Evolutionary conservation across 2,888 invertebrate species (phyloP).

Genomic region (Gryllus longicercus): DNA sequence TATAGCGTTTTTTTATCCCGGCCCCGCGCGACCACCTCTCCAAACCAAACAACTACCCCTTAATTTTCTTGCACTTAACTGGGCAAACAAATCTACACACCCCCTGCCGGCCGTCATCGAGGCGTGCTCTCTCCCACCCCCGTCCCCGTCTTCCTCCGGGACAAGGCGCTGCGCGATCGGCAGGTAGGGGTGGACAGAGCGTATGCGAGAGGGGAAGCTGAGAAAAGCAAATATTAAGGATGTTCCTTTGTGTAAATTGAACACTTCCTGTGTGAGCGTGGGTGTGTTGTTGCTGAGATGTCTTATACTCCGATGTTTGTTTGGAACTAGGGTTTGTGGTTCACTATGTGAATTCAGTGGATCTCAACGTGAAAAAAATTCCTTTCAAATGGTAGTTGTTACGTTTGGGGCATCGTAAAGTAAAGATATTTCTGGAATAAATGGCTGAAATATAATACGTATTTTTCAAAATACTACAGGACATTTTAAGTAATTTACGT

Average conservation of each 20-base stretch:
- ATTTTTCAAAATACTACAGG: no score
- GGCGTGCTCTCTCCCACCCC: background rate
- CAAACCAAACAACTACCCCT: constrained; percentile 1
- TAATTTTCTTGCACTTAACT: constrained; percentile 11
- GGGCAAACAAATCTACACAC: background rate
- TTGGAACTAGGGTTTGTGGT: no score
- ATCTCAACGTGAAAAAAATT: no score
- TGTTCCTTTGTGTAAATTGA: background rate
- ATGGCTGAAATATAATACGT: no score
- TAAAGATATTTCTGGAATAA: no score
- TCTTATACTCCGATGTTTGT: no score
- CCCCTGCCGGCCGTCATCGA: background rate
- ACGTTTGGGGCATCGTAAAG: no score
- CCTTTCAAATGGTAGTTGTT: no score
- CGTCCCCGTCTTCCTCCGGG: background rate
- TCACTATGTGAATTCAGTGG: no score
- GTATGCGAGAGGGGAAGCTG: background rate
- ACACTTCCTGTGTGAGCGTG: background rate
- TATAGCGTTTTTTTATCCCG: background rate
- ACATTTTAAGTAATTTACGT: no score
- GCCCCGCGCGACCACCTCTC: background rate
- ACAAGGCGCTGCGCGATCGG: background rate
- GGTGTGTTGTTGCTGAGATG: no score
- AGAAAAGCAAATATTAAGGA: background rate
- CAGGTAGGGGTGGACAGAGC: background rate